Conservation (phyloP, 2,113 vertebrate species). For the Vulpes ferrilata region DNA sequence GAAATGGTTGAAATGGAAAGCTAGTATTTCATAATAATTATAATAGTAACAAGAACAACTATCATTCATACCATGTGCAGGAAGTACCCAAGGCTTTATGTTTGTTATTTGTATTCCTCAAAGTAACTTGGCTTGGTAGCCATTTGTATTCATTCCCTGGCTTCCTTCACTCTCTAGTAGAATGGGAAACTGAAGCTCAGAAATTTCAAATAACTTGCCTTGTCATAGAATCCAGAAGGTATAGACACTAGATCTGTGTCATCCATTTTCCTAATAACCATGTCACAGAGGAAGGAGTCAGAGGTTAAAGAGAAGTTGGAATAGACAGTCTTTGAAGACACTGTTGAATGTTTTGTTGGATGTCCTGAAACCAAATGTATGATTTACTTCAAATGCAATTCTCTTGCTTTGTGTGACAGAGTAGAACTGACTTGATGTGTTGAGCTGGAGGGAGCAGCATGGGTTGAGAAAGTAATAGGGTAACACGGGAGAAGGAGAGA, state of each 20-base stretch:
- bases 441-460: not conserved
- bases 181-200: not conserved
- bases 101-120: slow-evolving; percentile 32
- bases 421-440: not conserved
- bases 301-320: not conserved
- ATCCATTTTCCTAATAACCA: not conserved
- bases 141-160: not conserved
- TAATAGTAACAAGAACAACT: not conserved
- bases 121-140: not conserved
- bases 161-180: not conserved
- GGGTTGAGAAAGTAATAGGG: not conserved
- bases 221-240: not conserved
- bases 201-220: not conserved
- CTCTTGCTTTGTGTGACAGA: not conserved
- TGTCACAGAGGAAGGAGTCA: not conserved
- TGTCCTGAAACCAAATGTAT: not conserved
- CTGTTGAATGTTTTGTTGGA: not conserved
- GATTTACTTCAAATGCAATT: not conserved
- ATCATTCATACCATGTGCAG: not conserved
- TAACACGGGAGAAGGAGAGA: not conserved
- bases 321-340: not conserved
- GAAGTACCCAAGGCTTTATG: not conserved
- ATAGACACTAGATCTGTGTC: not conserved
- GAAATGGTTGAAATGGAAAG: not conserved
- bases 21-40: not conserved